phyloP scores from a whole-genome alignment of 2,797 vertebrate genomes.

The Epinephelus malabaricus region DNA sequence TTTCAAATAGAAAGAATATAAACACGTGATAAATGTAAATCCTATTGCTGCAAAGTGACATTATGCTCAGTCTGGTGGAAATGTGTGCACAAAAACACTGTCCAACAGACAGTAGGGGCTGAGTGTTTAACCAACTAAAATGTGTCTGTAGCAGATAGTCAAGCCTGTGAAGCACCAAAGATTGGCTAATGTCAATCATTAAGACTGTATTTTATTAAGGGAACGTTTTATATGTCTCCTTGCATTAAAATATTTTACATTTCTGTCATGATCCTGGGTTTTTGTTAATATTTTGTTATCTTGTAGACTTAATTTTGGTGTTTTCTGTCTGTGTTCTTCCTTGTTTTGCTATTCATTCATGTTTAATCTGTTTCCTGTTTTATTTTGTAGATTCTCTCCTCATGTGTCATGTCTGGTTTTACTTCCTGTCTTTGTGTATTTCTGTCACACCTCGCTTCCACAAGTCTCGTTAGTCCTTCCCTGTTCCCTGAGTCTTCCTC shows the following conservation, averaged over 20 bases:
- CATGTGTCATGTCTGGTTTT: no score
- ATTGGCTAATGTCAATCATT: background rate
- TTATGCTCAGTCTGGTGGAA: background rate
- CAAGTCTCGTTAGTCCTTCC: no score
- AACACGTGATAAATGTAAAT: background rate
- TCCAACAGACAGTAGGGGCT: background rate
- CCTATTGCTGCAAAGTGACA: background rate
- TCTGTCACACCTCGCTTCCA: no score
- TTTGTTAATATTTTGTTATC: no score
- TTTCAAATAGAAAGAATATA: constrained; percentile 5
- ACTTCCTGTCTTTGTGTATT: no score
- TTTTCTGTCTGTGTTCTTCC: no score
- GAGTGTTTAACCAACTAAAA: background rate
- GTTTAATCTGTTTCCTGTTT: no score
- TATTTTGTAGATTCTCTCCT: no score
- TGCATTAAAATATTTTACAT: background rate
- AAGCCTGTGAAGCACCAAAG: background rate
- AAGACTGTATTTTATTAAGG: background rate
- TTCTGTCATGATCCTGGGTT: no score
- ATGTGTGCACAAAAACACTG: background rate
- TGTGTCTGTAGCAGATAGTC: background rate
- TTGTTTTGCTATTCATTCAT: no score
- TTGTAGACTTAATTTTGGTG: no score
- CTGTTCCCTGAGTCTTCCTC: no score
- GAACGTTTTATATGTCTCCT: background rate